These are phyloP conservation scores for Clarias platycephalus DNA, from an alignment of 2,797 vertebrate genomes.

Conservation along the genomic window DNA sequence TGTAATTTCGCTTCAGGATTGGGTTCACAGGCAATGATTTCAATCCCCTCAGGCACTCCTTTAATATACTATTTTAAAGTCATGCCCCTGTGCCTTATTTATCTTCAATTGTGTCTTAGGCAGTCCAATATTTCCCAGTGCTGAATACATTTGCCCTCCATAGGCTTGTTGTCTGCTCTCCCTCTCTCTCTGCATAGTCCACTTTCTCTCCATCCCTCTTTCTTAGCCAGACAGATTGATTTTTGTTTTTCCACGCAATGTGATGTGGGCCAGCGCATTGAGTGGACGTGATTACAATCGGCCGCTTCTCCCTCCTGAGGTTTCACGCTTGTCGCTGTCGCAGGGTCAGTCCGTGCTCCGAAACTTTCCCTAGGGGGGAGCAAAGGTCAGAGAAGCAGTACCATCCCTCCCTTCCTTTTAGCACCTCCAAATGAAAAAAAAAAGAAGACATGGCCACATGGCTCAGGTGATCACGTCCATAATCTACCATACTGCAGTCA, in stretches of 20 bases:
- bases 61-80: conserved; percentile 69
- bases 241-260: conserved; percentile 58
- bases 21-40: conserved; percentile 71
- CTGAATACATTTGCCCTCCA: conserved; percentile 58
- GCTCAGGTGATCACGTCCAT: conserved; percentile 23
- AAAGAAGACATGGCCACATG: neutral
- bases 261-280: conserved; percentile 46
- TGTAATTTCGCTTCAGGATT: conserved; percentile 78
- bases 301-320: conserved; percentile 53
- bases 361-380: conserved; percentile 42
- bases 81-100: conserved; percentile 62
- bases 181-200: conserved; percentile 17
- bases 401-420: neutral
- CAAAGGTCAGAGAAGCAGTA: conserved; percentile 26
- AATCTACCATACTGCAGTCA: conserved; percentile 34
- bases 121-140: conserved; percentile 59
- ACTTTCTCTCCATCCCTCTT: neutral
- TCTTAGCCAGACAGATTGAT: conserved; percentile 58
- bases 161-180: conserved; percentile 44
- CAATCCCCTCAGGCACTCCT: conserved; percentile 68
- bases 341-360: conserved; percentile 38
- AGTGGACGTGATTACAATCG: conserved; percentile 59
- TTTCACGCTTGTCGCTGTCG: conserved; percentile 49
- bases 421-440: neutral
- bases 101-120: conserved; percentile 64